Evolutionary conservation across 23 tunicate genomes (phyloP).

Genomic region (Oikopleura albicans): DNA sequence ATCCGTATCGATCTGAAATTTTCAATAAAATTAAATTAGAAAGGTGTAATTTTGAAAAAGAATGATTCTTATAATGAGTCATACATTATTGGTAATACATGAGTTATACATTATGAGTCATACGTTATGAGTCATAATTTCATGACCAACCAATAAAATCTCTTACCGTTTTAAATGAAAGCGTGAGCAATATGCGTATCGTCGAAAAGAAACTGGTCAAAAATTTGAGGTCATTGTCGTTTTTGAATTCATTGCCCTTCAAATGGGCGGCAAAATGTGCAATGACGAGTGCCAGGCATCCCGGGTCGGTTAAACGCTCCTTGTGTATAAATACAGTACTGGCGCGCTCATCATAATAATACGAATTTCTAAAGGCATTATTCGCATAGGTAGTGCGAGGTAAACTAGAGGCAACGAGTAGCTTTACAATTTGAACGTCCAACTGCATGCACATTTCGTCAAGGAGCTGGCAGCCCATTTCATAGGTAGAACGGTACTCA

Average conservation of each 20-base stretch:
- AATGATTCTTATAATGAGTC: no score
- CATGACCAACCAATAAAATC: not conserved
- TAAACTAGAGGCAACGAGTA: not conserved
- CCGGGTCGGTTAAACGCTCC: not conserved
- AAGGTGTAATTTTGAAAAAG: no score
- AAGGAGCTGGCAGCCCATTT: not conserved
- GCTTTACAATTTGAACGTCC: not conserved
- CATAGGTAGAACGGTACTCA: not conserved
- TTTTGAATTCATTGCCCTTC: not conserved
- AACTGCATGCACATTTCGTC: not conserved
- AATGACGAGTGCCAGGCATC: not conserved
- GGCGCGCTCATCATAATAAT: not conserved
- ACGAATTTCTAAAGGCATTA: constrained; percentile 10
- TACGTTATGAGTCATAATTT: not conserved
- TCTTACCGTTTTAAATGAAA: not conserved
- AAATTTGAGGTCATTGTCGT: not conserved
- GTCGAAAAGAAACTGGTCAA: not conserved
- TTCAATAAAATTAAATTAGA: no score
- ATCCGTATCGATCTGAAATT: not conserved
- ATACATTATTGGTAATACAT: no score
- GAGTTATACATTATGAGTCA: not conserved
- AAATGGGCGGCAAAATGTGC: constrained; percentile 15
- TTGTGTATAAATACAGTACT: not conserved
- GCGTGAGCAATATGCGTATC: not conserved
- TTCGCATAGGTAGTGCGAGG: not conserved